Conservation (phyloP, 1,140 invertebrate species). For the Amphibalanus amphitrite region DNA sequence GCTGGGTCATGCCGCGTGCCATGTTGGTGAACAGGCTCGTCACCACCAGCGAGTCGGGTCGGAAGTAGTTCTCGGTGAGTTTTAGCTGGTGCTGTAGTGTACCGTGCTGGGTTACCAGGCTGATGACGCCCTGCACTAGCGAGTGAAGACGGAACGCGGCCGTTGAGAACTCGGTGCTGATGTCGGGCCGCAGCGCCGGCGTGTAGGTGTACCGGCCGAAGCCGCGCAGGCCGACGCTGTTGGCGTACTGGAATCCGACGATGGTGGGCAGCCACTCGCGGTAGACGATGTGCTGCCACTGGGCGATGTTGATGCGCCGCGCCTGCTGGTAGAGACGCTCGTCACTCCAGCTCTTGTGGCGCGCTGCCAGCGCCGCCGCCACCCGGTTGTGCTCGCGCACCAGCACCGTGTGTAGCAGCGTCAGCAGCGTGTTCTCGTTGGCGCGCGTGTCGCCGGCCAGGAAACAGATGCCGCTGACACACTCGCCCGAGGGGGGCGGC, state of each 20-base stretch:
- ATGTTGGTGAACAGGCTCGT: constrained; percentile 3
- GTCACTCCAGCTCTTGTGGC: constrained; percentile 27
- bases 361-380: not conserved
- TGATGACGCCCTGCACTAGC: too few species aligned
- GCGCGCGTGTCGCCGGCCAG: constrained; percentile 35
- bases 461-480: not conserved
- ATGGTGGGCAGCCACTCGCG: constrained; percentile 23
- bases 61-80: too few species aligned
- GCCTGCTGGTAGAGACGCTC: constrained; percentile 24
- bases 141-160: constrained; percentile 9
- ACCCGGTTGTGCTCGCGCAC: too few species aligned
- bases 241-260: constrained; percentile 8
- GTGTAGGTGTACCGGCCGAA: not conserved
- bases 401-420: constrained; percentile 52
- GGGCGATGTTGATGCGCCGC: constrained; percentile 19
- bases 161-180: constrained; percentile 13
- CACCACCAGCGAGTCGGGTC: too few species aligned
- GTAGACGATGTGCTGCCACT: constrained; percentile 30
- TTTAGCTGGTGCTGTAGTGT: too few species aligned
- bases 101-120: too few species aligned
- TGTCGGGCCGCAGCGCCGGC: constrained; percentile 21
- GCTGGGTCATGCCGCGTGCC: constrained; percentile 8
- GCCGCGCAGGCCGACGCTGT: not conserved
- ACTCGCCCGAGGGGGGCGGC: not conserved
- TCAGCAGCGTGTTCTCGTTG: constrained; percentile 37